These are phyloP conservation scores for Chionoecetes opilio DNA, from an alignment of 1,140 invertebrate genomes.

Conservation along the genomic window DNA sequence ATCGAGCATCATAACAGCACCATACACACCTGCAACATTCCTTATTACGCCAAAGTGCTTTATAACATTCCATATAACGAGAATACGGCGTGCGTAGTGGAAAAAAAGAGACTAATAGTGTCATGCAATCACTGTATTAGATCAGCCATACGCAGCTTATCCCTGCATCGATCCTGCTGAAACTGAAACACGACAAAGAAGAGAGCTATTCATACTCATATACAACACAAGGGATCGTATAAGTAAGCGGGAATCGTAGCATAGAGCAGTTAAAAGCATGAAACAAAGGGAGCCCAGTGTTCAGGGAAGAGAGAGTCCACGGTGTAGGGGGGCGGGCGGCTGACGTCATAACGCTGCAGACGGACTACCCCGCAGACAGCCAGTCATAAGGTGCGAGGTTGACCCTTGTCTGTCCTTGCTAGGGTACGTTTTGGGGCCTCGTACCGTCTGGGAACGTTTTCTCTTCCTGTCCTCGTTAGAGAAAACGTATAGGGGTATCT, in stretches of 20 bases:
- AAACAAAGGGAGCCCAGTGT: background rate
- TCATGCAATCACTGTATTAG: background rate
- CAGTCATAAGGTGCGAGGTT: conserved; percentile 36
- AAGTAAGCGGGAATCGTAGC: background rate
- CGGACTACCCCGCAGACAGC: conserved; percentile 66
- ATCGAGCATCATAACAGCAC: too few relatives aligned
- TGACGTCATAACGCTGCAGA: conserved; percentile 74
- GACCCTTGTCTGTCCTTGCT: conserved; percentile 4
- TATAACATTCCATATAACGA: background rate
- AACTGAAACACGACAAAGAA: background rate
- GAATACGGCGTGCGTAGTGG: background rate
- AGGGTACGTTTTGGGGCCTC: conserved; percentile 64
- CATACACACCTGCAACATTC: background rate
- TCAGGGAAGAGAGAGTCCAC: background rate
- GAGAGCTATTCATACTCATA: background rate
- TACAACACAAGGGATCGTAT: background rate
- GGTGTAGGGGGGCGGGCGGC: background rate
- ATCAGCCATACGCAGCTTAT: background rate
- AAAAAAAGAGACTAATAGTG: background rate
- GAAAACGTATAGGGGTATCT: background rate
- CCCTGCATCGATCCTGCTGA: background rate
- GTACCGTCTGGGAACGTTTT: conserved; percentile 60
- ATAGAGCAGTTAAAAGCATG: conserved; percentile 57
- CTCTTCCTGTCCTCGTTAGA: background rate
- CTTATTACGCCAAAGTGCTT: background rate